Conservation (phyloP, 1,140 invertebrate species). For the Temnothorax curvispinosus region DNA sequence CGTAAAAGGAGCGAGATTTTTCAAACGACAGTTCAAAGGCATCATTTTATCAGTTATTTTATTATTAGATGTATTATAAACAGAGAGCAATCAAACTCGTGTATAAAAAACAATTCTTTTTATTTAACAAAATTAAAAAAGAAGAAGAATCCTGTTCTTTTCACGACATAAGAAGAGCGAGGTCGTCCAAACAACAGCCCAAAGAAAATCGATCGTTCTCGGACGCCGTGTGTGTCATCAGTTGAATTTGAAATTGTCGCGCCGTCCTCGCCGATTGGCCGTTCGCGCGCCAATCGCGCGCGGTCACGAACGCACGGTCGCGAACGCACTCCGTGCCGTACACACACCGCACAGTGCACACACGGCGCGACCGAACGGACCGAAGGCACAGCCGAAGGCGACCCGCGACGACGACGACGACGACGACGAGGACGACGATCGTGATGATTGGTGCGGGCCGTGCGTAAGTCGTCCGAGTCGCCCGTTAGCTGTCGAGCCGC, state of each 20-base stretch:
- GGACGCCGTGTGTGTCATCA: background rate
- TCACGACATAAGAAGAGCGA: background rate
- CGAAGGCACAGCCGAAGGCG: background rate
- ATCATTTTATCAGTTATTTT: too few species aligned
- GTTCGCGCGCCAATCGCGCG: background rate
- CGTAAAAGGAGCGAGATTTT: background rate
- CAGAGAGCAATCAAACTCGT: background rate
- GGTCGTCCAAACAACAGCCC: background rate
- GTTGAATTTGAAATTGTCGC: slow-evolving; percentile 8
- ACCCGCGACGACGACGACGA: background rate
- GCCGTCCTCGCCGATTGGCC: background rate
- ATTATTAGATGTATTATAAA: too few species aligned
- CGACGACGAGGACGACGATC: background rate
- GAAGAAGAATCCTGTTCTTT: background rate
- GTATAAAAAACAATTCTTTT: background rate
- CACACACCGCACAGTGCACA: background rate
- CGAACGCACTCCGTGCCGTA: background rate
- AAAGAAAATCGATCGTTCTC: background rate
- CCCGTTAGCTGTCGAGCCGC: background rate
- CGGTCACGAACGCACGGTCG: background rate
- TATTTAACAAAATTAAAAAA: background rate
- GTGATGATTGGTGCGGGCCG: slow-evolving; percentile 54
- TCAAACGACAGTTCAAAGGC: background rate
- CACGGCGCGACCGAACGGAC: background rate
- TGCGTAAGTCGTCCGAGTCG: slow-evolving; percentile 56